Base-by-base conservation (phyloP, 1,140 invertebrate genomes). In the Anastrepha obliqua region DNA sequence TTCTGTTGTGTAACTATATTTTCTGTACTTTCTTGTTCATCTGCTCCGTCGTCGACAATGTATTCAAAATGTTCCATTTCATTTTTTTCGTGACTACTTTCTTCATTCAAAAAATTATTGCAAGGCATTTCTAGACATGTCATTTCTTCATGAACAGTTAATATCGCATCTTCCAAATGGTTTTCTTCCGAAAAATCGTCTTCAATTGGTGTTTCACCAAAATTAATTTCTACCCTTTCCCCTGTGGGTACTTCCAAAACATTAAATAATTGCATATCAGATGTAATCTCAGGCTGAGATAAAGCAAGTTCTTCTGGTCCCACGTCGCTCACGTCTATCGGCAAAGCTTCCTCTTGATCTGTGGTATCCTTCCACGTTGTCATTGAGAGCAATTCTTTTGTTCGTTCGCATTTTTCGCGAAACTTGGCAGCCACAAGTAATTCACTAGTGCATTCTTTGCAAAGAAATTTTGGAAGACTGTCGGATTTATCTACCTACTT, bases 371-470 rank as follows among this genome's bases (percentile, higher is more conserved):
- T 55, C 51, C n/a, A 58, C 1, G 44, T 20, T 47, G 17, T 51
- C 15, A 9, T 2, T 55, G 17, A 4, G 20, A 81, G 47, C 20
- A 81, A 11, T 81, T 55, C 47, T 58, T 81, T 44, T 7, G 47
- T 11, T 6, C 74, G 44, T 81, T 81, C 47, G 9, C 74, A 81
- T 81, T 81, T 81, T 42, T 81, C 74, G 0, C 74, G 44, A 81
- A 81, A 81, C 9, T 81, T 81, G 6, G 74, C 74, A 20, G 74
- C 74, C n/a, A 81, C 74, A 51, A 81, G 51, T 51, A 81, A 20
- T 81, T 81, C 74, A 55, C n/a, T 81, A 17, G 74, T 55, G 55
- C 74, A 81, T 55, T 81, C 74, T 20, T 81, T 51, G 47, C 74
- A 81, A 20, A 81, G 74, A 55, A 20, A 81, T 15, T 81, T 81